phyloP scores from a whole-genome alignment of 2,888 invertebrate species.

The Drosophila pseudotakahashii region DNA sequence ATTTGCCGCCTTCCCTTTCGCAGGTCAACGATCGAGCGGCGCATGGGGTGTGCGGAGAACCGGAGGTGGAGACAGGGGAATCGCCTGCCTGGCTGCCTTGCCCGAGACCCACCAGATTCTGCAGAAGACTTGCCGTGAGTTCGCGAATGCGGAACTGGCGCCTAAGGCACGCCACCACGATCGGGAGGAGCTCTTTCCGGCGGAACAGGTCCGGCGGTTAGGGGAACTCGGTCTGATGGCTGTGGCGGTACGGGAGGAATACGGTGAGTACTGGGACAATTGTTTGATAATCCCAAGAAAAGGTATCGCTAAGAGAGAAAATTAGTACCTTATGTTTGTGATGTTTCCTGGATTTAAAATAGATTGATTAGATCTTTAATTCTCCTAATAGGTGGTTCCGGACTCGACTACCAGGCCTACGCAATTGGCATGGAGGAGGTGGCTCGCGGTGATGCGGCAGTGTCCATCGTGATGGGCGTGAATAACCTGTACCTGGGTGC shows the following conservation, averaged over 20 bases:
- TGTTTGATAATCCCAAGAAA: no score
- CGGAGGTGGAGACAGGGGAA: slow-evolving; percentile 83
- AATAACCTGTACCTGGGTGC: slow-evolving; percentile 96
- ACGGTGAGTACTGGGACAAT: slow-evolving; percentile 83
- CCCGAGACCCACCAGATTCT: slow-evolving; percentile 96
- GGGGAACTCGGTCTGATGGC: slow-evolving; percentile 96
- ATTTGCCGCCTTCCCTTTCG: neutral
- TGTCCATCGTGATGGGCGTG: slow-evolving; percentile 96
- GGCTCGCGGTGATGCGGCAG: slow-evolving; percentile 94
- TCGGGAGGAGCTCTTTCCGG: slow-evolving; percentile 91
- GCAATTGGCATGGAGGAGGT: slow-evolving; percentile 97
- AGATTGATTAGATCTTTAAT: neutral
- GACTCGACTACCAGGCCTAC: slow-evolving; percentile 95
- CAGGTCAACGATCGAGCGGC: slow-evolving; percentile 58
- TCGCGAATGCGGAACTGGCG: slow-evolving; percentile 94
- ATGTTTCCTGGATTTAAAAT: neutral
- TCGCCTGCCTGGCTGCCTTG: slow-evolving; percentile 89
- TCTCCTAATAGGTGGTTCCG: slow-evolving; percentile 88
- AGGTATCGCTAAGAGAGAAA: no score
- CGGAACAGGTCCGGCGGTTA: slow-evolving; percentile 93
- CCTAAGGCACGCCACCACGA: slow-evolving; percentile 94
- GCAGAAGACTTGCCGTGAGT: slow-evolving; percentile 94
- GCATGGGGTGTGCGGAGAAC: slow-evolving; percentile 2
- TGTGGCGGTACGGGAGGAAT: slow-evolving; percentile 90
- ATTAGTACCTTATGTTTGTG: no score